A percentile compares a stretch with the other conserved stretches of the same genome.
Evolutionary conservation across 2,888 invertebrate genomes (phyloP).

Genomic region (Sminthurides aquaticus): DNA sequence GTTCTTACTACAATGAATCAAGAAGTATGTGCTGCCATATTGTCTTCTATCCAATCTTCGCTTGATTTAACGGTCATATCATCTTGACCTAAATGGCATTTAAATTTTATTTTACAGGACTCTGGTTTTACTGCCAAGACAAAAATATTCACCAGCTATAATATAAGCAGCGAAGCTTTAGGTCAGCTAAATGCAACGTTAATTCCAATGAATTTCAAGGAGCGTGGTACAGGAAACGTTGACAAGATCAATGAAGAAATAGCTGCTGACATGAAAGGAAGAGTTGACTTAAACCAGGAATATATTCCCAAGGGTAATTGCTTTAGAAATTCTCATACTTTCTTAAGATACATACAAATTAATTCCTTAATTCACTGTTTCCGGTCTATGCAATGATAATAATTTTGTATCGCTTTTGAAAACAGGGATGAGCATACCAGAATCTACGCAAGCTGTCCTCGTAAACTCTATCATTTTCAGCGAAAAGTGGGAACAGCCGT

Average conservation of each 20-base stretch:
- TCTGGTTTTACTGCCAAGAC: neutral
- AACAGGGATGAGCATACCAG: neutral
- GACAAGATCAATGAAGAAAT: constrained; percentile 2
- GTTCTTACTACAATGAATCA: neutral
- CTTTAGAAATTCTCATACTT: too few relatives aligned
- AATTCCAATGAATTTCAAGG: constrained; percentile 6
- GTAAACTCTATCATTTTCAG: constrained; percentile 6
- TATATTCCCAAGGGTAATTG: constrained; percentile 11
- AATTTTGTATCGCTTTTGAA: too few relatives aligned
- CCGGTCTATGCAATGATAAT: too few relatives aligned
- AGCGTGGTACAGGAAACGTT: neutral
- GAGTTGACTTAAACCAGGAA: neutral
- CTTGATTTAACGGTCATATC: too few relatives aligned
- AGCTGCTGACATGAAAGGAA: neutral
- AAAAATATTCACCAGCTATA: neutral
- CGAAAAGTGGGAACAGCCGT: constrained; percentile 9
- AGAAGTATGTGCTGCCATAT: too few relatives aligned
- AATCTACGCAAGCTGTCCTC: constrained; percentile 11
- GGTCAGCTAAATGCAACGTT: constrained; percentile 3
- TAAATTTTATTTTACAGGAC: neutral
- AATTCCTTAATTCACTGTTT: too few relatives aligned
- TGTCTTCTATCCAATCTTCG: neutral
- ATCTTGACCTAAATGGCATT: too few relatives aligned
- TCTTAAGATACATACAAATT: too few relatives aligned
- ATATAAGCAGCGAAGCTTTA: neutral